Base-by-base conservation (phyloP, 2,888 invertebrate species). In the Cerceris ruficornis region DNA sequence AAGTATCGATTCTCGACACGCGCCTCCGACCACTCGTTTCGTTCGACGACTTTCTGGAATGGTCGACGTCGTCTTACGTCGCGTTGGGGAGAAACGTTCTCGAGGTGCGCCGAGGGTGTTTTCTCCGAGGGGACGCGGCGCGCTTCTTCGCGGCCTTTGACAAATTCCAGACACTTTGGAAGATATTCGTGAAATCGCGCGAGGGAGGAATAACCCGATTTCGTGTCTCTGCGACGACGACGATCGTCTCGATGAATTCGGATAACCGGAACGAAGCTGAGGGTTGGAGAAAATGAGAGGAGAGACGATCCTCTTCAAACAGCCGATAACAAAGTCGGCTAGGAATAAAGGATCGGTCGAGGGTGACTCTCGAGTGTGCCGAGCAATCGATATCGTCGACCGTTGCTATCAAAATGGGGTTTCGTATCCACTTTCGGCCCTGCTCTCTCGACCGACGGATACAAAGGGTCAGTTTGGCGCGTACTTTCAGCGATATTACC, bases 301-400 rank as follows among this genome's bases (percentile, higher is more conserved):
- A 55, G 75, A 67, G 71, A 62, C 69, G 69, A 55, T 77, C 68
- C 61, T 69, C 72, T 54, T 62, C 49, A 60, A 62, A 62, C 75
- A 58, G 59, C 65, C 68, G 86, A 85, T 82, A 85, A 84, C 80
- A 84, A 82, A 85, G 84, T 82, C 77, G 75, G 60, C 61, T 74
- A 54, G 80, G 74, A 84, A 86, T 64, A 80, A 81, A 82, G 77
- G 80, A 75, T 77, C 77, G 69, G 75, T 75, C 75, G 77, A 77
- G 71, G 72, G 80, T 61, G 57, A 72, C 84, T 77, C 59, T 77
- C 59, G 74, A 73, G 81, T 50, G 58, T 14, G 39, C 13, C 61
- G 75, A 62, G 67, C 55, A 83, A 83, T 82, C 86, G 81, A 85
- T 82, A 85, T 68, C 78, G 72, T 43, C 74, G 17, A 9, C 65